Evolutionary conservation across 2,888 invertebrate genomes (phyloP).

Genomic region (Mythimna impura): DNA sequence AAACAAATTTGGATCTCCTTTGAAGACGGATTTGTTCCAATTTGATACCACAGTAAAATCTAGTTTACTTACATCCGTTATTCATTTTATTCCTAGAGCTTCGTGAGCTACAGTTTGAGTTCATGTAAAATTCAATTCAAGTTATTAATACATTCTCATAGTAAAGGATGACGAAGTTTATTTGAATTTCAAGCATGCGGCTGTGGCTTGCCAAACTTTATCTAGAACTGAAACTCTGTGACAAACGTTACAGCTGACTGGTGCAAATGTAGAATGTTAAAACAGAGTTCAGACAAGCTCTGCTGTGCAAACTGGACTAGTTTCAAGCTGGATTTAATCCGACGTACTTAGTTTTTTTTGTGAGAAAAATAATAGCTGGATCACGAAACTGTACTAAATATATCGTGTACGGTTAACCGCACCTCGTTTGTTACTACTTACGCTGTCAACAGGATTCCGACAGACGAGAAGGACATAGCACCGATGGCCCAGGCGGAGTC

Average conservation of each 20-base stretch:
- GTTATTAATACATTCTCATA: conserved; percentile 14
- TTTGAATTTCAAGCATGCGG: conserved; percentile 26
- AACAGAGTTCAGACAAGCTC: conserved; percentile 4
- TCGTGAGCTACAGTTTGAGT: background rate
- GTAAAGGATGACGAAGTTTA: conserved; percentile 16
- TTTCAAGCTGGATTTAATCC: background rate
- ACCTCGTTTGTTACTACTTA: conserved; percentile 75
- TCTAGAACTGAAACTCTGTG: conserved; percentile 15
- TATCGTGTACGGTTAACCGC: background rate
- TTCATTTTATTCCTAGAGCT: background rate
- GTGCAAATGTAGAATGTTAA: conserved; percentile 9
- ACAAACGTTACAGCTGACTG: conserved; percentile 36
- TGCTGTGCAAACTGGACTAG: background rate
- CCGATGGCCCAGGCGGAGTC: conserved; percentile 98
- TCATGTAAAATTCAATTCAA: conserved; percentile 9
- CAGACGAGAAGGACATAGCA: conserved; percentile 96
- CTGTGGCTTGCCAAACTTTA: conserved; percentile 26
- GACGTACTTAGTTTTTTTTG: background rate
- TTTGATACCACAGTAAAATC: background rate
- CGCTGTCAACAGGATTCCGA: conserved; percentile 95
- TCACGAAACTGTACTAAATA: background rate
- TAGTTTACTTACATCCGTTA: background rate
- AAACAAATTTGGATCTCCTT: too few relatives aligned
- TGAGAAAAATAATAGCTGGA: background rate
- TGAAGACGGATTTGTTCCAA: too few relatives aligned